A percentile compares a stretch with the other conserved stretches of the same genome.
These are phyloP conservation scores for Zonitis immaculata DNA, from an alignment of 2,888 invertebrate species.

Conservation along the genomic window DNA sequence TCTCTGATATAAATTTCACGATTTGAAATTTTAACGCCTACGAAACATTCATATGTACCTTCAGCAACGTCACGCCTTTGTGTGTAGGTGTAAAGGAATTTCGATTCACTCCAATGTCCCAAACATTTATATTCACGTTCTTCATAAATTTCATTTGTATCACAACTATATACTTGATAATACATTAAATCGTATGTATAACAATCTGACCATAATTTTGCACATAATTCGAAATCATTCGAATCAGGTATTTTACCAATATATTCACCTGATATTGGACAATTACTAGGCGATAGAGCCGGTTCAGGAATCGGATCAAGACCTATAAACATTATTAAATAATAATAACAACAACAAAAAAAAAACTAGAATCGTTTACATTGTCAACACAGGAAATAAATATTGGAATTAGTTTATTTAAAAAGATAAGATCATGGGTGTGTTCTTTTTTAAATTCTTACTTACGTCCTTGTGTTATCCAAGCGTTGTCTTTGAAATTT, in stretches of 20 bases:
- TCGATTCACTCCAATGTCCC: constrained; percentile 62
- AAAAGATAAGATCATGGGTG: neutral
- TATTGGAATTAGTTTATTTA: neutral
- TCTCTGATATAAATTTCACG: constrained; percentile 62
- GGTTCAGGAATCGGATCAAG: constrained; percentile 26
- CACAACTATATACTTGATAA: constrained; percentile 60
- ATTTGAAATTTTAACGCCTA: constrained; percentile 56
- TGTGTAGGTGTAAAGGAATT: constrained; percentile 60
- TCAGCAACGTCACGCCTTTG: constrained; percentile 57
- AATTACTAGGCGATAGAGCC: constrained; percentile 38
- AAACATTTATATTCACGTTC: constrained; percentile 62
- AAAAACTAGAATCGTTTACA: neutral
- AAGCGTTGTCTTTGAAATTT: constrained; percentile 53
- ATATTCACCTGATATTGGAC: constrained; percentile 63
- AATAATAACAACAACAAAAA: constrained; percentile 5
- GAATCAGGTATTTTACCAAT: constrained; percentile 60
- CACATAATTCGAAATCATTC: constrained; percentile 55
- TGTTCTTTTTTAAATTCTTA: constrained; percentile 20
- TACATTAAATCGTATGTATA: constrained; percentile 62
- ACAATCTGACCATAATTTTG: constrained; percentile 62
- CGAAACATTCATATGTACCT: constrained; percentile 61
- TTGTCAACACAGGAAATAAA: neutral
- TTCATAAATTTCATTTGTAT: constrained; percentile 57
- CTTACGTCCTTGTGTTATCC: constrained; percentile 62
- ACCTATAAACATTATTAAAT: constrained; percentile 25